Percentiles rank a stretch among this genome's conserved stretches.
phyloP scores from a whole-genome alignment of 2,797 vertebrate genomes.

The Dipus sagitta region DNA sequence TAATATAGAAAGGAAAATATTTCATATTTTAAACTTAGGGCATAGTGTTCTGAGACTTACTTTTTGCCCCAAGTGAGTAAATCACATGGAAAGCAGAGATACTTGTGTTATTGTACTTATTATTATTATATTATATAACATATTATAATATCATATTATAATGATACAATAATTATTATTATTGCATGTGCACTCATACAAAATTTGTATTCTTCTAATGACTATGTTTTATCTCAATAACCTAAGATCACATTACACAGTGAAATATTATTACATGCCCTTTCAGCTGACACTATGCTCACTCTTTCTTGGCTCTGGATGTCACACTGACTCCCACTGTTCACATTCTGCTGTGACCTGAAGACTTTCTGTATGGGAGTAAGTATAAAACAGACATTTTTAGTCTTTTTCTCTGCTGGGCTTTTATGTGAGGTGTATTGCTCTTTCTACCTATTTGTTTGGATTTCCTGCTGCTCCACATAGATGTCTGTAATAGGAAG shows the following conservation, averaged over 20 bases:
- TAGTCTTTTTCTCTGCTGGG: not conserved
- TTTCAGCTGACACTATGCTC: not conserved
- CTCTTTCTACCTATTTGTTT: not conserved
- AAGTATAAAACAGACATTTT: not conserved
- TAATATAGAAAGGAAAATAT: not conserved
- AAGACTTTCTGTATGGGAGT: not conserved
- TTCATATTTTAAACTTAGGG: conserved; percentile 34
- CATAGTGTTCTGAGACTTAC: not conserved
- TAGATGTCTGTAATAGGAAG: not conserved
- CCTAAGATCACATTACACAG: not conserved
- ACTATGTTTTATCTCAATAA: not conserved
- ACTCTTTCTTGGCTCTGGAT: not conserved
- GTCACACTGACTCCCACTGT: not conserved
- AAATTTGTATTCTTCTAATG: conserved; percentile 21
- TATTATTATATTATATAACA: no score
- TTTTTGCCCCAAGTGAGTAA: not conserved
- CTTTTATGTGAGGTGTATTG: not conserved
- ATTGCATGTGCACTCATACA: not conserved
- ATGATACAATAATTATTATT: no score
- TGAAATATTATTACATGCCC: not conserved
- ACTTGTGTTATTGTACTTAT: not conserved
- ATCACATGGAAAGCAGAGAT: not conserved
- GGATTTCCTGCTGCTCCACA: not conserved
- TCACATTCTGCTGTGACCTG: not conserved
- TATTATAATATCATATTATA: no score